Evolutionary conservation across 2,888 invertebrate species (phyloP).

Genomic region (Ochropacha duplaris): DNA sequence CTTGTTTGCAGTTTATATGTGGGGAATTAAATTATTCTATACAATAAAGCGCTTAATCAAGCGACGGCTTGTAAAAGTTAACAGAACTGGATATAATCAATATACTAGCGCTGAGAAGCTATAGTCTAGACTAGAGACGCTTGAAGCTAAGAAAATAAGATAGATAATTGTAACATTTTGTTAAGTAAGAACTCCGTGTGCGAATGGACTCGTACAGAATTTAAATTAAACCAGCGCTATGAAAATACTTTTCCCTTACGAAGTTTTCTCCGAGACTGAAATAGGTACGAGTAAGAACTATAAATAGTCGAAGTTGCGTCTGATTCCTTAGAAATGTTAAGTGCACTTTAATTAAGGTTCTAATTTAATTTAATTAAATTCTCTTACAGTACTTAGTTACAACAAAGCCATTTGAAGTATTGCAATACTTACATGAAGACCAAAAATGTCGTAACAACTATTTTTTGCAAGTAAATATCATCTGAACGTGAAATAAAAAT

Average conservation of each 20-base stretch:
- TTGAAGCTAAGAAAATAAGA: background rate
- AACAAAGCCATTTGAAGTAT: too few species aligned
- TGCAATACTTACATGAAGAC: too few species aligned
- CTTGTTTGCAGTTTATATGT: constrained; percentile 19
- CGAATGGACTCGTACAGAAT: background rate
- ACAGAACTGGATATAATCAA: constrained; percentile 6
- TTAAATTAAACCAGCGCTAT: background rate
- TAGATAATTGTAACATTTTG: constrained; percentile 1
- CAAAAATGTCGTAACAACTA: too few species aligned
- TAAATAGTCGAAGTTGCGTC: background rate
- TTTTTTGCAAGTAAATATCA: too few species aligned
- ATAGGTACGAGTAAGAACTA: background rate
- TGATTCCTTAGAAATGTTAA: background rate
- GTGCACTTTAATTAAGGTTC: background rate
- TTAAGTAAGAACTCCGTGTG: background rate
- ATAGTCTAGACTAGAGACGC: background rate
- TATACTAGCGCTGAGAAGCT: background rate
- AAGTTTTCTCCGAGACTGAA: background rate
- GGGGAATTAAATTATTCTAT: constrained; percentile 16
- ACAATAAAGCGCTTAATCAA: constrained; percentile 19
- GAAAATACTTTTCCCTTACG: background rate
- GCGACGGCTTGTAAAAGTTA: constrained; percentile 15
- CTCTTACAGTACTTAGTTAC: too few species aligned
- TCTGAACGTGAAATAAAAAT: too few species aligned
- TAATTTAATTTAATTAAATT: background rate